Evolutionary conservation across 2,888 invertebrate species (phyloP).

Genomic region (Epirrhoe tristata): DNA sequence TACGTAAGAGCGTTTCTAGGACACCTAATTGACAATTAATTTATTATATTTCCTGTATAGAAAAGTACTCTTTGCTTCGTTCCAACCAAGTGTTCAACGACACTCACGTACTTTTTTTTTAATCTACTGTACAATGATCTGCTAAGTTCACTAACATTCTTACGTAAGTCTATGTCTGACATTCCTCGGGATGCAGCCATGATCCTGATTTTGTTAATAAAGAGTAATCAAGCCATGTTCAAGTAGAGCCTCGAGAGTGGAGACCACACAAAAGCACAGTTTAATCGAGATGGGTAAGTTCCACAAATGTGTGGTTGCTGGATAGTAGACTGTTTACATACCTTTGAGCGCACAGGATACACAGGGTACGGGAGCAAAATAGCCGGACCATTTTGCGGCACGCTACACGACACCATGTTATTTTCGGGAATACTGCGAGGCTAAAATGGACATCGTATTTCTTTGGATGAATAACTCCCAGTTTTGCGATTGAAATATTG

Average conservation of each 20-base stretch:
- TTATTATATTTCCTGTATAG: too few species aligned
- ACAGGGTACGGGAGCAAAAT: slow-evolving; percentile 6
- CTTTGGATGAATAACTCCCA: background rate
- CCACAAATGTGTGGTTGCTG: slow-evolving; percentile 38
- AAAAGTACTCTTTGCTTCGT: too few species aligned
- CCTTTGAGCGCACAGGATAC: slow-evolving; percentile 24
- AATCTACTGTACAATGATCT: too few species aligned
- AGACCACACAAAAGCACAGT: slow-evolving; percentile 35
- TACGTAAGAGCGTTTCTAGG: too few species aligned
- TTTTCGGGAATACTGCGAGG: background rate
- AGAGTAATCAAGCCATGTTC: background rate
- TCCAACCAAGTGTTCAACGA: too few species aligned
- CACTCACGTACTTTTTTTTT: too few species aligned
- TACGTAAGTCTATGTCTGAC: too few species aligned
- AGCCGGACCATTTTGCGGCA: background rate
- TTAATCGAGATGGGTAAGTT: slow-evolving; percentile 40
- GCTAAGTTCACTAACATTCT: too few species aligned
- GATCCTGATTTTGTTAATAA: too few species aligned
- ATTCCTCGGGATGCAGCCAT: too few species aligned
- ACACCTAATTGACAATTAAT: too few species aligned
- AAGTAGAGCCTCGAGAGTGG: slow-evolving; percentile 3
- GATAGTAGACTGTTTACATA: slow-evolving; percentile 20
- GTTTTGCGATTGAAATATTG: background rate
- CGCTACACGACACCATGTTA: background rate
- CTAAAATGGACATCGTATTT: background rate